A percentile compares a stretch with the other conserved stretches of the same genome.
These are phyloP conservation scores for Tetragonula carbonaria DNA, from an alignment of 2,888 invertebrate genomes.

Conservation along the genomic window DNA sequence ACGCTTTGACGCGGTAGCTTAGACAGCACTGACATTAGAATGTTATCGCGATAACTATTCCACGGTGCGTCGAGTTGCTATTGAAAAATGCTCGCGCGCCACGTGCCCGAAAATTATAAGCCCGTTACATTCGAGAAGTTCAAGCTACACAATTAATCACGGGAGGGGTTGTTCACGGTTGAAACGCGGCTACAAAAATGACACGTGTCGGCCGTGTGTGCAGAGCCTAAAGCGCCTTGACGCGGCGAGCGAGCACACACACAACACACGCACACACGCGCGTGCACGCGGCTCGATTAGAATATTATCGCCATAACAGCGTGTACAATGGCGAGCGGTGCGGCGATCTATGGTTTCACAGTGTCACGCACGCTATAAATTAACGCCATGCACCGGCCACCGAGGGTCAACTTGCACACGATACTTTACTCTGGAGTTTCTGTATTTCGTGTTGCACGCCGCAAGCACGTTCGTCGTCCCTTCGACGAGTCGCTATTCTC, in stretches of 20 bases:
- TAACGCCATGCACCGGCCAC: slow-evolving; percentile 49
- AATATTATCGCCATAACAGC: slow-evolving; percentile 64
- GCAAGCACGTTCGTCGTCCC: background rate
- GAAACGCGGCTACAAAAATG: background rate
- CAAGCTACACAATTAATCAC: background rate
- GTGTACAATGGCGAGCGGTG: slow-evolving; percentile 58
- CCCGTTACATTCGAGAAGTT: background rate
- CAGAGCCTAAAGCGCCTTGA: slow-evolving; percentile 35
- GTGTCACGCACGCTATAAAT: slow-evolving; percentile 54
- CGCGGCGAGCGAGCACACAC: slow-evolving; percentile 26
- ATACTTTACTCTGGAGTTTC: slow-evolving; percentile 41
- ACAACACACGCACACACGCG: background rate
- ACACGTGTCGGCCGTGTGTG: background rate
- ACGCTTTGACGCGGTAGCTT: background rate
- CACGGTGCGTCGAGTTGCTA: background rate
- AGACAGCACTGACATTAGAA: background rate
- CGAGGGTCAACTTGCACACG: slow-evolving; percentile 1
- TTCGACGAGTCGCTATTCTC: no score
- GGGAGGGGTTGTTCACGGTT: background rate
- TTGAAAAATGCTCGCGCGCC: background rate
- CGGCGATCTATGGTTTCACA: slow-evolving; percentile 53
- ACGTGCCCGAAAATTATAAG: background rate
- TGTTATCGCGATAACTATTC: background rate
- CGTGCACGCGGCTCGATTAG: slow-evolving; percentile 51
- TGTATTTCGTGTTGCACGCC: slow-evolving; percentile 19